Evolutionary conservation across 2,797 vertebrate species (phyloP).

Genomic region (Natrix natrix): DNA sequence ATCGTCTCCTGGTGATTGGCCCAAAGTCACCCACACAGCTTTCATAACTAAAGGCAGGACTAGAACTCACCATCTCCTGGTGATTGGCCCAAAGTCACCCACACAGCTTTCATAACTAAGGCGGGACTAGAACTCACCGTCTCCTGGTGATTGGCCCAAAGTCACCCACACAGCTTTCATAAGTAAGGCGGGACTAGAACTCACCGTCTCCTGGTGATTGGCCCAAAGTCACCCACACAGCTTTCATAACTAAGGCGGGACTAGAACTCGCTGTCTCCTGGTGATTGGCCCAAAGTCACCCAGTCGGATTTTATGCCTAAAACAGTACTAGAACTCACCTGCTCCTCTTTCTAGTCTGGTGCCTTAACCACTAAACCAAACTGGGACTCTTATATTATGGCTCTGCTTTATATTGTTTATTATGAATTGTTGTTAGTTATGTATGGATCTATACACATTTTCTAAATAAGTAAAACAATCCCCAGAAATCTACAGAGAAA

Average conservation of each 20-base stretch:
- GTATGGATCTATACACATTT: not conserved
- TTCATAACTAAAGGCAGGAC: too few species aligned
- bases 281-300: not conserved
- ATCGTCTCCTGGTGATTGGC: too few species aligned
- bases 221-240: too few species aligned
- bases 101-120: too few species aligned
- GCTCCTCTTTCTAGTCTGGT: not conserved
- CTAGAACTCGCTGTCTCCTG: too few species aligned
- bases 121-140: too few species aligned
- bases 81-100: too few species aligned
- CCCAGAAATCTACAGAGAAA: not conserved
- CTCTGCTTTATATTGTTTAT: not conserved
- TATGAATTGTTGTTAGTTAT: not conserved
- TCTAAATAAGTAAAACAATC: not conserved
- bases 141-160: not conserved
- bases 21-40: too few species aligned
- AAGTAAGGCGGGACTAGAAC: too few species aligned
- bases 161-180: not conserved
- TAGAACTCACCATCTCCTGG: too few species aligned
- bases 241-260: too few species aligned
- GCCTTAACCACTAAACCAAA: not conserved
- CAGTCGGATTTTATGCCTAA: accelerated
- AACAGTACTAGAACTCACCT: not conserved
- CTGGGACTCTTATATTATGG: not conserved
- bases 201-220: too few species aligned